Percentiles rank a stretch among this genome's conserved stretches.
These are phyloP conservation scores for Zele albiditarsus DNA, from an alignment of 2,888 invertebrate species.

Conservation along the genomic window DNA sequence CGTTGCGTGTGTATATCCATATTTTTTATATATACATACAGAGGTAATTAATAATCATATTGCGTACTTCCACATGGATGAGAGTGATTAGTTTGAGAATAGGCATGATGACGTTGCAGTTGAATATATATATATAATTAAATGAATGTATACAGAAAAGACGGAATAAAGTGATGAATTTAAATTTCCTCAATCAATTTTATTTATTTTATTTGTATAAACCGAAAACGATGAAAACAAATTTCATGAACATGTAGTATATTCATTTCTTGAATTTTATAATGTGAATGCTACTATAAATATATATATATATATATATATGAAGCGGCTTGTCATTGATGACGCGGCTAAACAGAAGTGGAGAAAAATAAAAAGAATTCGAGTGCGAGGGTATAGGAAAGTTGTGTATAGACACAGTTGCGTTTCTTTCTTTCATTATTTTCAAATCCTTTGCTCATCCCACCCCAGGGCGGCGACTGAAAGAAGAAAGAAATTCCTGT, in stretches of 20 bases:
- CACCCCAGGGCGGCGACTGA: constrained; percentile 41
- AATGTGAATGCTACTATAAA: background rate
- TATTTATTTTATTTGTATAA: too few species aligned
- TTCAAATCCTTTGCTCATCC: constrained; percentile 44
- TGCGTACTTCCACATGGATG: background rate
- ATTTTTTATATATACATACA: too few species aligned
- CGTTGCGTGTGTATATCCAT: too few species aligned
- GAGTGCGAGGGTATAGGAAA: background rate
- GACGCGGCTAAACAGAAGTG: background rate
- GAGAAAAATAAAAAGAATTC: background rate
- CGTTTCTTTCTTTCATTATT: constrained; percentile 27
- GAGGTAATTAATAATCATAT: background rate
- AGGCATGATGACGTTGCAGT: background rate
- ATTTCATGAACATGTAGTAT: background rate
- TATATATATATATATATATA: background rate
- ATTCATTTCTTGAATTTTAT: background rate
- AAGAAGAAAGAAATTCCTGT: constrained; percentile 51
- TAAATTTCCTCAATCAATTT: too few species aligned
- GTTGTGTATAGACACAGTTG: constrained; percentile 4
- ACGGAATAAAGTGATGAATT: background rate
- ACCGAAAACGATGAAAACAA: too few species aligned
- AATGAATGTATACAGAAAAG: too few species aligned
- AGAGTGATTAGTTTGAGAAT: background rate
- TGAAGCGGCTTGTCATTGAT: constrained; percentile 2
- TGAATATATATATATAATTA: background rate